These are phyloP conservation scores for Leptatherina wallacei DNA, from an alignment of 2,797 vertebrate genomes.

Conservation along the genomic window DNA sequence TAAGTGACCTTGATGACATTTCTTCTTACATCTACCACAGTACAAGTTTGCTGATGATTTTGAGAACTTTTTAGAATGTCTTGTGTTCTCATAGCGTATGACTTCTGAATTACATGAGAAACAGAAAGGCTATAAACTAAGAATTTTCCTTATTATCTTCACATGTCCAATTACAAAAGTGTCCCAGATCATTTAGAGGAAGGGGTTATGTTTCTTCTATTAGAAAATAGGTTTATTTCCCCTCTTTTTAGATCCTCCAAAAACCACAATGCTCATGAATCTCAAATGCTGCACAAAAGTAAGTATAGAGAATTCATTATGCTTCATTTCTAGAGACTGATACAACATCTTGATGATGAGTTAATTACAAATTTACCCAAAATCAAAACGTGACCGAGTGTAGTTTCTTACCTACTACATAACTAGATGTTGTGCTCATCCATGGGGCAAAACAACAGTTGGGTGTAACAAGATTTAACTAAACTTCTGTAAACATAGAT, in stretches of 20 bases:
- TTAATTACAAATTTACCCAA: neutral
- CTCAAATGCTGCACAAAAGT: conserved; percentile 11
- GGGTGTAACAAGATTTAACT: too few relatives aligned
- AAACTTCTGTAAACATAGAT: neutral
- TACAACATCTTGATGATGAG: neutral
- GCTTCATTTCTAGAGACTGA: neutral
- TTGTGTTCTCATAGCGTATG: neutral
- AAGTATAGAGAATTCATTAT: neutral
- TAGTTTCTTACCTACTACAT: neutral
- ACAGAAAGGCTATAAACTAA: neutral
- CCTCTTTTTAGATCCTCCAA: neutral
- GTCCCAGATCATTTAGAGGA: too few relatives aligned
- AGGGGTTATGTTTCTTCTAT: too few relatives aligned
- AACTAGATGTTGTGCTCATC: neutral
- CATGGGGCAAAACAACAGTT: neutral
- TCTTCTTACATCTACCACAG: conserved; percentile 13
- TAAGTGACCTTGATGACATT: conserved; percentile 11
- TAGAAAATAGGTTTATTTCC: too few relatives aligned
- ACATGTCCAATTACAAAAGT: too few relatives aligned
- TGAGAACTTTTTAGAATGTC: neutral
- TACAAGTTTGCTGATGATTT: neutral
- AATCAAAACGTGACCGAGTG: neutral
- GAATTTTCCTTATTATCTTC: neutral
- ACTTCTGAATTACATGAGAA: neutral
- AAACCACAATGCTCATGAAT: conserved; percentile 15